Evolutionary conservation across 2,888 invertebrate species (phyloP).

Genomic region (Agrilus mali): DNA sequence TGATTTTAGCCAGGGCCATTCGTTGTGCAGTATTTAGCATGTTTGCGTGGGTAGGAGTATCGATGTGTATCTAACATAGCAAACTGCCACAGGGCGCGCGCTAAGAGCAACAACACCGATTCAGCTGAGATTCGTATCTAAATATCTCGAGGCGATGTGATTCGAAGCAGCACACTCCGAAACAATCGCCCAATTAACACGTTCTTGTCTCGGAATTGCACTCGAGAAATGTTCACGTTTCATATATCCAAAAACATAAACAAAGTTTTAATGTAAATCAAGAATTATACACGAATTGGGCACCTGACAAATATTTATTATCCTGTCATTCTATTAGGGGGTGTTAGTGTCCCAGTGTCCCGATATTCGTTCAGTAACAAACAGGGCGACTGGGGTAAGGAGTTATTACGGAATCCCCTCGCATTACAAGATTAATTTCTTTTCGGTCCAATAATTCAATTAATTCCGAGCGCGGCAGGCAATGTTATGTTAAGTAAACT

Average conservation of each 20-base stretch:
- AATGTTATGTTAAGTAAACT: constrained; percentile 34
- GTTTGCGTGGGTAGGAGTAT: constrained; percentile 24
- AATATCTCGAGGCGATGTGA: constrained; percentile 28
- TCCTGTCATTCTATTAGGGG: neutral
- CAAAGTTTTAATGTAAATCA: neutral
- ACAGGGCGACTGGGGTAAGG: constrained; percentile 17
- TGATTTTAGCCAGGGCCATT: no score
- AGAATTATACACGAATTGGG: neutral
- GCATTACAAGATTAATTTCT: constrained; percentile 38
- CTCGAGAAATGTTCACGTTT: neutral
- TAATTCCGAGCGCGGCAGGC: constrained; percentile 33
- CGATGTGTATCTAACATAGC: constrained; percentile 18
- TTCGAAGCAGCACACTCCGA: constrained; percentile 21
- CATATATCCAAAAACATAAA: neutral
- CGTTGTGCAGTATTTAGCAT: constrained; percentile 24
- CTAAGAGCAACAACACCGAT: constrained; percentile 29
- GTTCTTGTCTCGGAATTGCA: neutral
- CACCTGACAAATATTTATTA: neutral
- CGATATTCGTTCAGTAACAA: constrained; percentile 8
- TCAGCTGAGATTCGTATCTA: constrained; percentile 28
- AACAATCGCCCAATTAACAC: constrained; percentile 5
- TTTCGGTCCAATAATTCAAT: constrained; percentile 39
- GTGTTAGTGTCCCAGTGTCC: neutral
- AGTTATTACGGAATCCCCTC: constrained; percentile 27
- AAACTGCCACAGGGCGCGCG: constrained; percentile 21